Conservation (phyloP, 2,888 invertebrate species). For the Notodonta ziczac region DNA sequence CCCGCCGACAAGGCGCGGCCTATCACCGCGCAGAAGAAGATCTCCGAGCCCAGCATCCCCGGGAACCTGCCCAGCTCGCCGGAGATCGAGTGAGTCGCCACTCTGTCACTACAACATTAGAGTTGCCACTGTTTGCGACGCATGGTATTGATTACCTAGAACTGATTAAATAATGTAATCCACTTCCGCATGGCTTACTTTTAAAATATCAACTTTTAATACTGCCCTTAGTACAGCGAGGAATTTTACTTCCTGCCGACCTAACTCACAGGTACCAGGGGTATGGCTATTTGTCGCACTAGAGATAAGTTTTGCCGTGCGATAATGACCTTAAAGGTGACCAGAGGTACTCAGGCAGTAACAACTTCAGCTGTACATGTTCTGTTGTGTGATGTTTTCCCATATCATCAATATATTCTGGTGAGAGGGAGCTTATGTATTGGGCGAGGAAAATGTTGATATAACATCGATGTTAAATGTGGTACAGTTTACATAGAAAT, state of each 20-base stretch:
- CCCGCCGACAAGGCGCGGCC: conserved; percentile 89
- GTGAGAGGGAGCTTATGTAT: conserved; percentile 63
- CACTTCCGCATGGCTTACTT: conserved; percentile 21
- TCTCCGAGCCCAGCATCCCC: conserved; percentile 82
- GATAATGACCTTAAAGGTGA: too few species aligned
- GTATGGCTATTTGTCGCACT: too few species aligned
- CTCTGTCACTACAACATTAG: conserved; percentile 11
- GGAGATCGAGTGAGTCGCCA: conserved; percentile 87
- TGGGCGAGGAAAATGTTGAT: conserved; percentile 38
- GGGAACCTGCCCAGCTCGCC: conserved; percentile 87
- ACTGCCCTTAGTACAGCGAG: neutral
- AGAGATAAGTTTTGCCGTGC: neutral
- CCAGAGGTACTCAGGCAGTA: too few species aligned
- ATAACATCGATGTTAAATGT: conserved; percentile 32
- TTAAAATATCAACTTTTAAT: conserved; percentile 10
- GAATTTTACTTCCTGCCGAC: too few species aligned
- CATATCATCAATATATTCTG: conserved; percentile 56
- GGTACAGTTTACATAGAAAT: conserved; percentile 52
- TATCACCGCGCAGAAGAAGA: conserved; percentile 69
- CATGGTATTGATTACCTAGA: conserved; percentile 43
- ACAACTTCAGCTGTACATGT: conserved; percentile 14
- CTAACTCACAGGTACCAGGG: too few species aligned
- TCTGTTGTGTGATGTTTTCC: conserved; percentile 54
- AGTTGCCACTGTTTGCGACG: conserved; percentile 41
- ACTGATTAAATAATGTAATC: conserved; percentile 29